Base-by-base conservation (phyloP, 2,888 invertebrate species). In the Morpho helenor region DNA sequence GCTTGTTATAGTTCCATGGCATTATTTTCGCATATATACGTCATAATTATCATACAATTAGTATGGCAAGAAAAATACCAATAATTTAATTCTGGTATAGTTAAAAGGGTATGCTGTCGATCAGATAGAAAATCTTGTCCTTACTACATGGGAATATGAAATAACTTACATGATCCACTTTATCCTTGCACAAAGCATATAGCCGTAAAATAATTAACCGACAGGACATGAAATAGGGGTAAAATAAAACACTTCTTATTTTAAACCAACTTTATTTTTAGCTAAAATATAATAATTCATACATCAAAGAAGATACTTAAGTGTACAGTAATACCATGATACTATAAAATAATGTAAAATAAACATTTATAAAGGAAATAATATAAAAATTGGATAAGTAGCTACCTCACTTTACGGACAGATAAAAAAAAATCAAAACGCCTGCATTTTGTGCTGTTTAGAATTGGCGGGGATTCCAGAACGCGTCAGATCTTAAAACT, bases 221-320 rank as follows among this genome's bases (percentile, higher is more conserved):
- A 5, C 0, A 31, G 31, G 31, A 31, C 31, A 31, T 0, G 1
- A 31, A 5, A 31, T 5, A 39, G 45, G 52, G 8, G 9, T 52
- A n/a, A 75, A 82, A 83, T 83, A 67, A 84, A 84, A 80, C 75
- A 75, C 57, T 43, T 66, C 41, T 72, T 48, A 52, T 84, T 84
- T 89, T 87, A 90, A 89, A 90, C 87, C 89, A 89, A 90, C 89
- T 90, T 89, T 90, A 89, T 89, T 89, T 88, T 88, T 90, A 90
- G 89, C 90, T 90, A 90, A 89, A 89, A 90, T 89, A 89, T 90
- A 89, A 88, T 89, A 87, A 89, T 90, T 80, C 88, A 89, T 89
- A 90, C 89, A 89, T 89, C 87, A 87, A 89, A 87, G 87, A 86
- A 88, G 88, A 80, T 81, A 68, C 80, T 81, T 87, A 88, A 82